phyloP scores from a whole-genome alignment of 2,888 invertebrate species.

The Acronicta alni region DNA sequence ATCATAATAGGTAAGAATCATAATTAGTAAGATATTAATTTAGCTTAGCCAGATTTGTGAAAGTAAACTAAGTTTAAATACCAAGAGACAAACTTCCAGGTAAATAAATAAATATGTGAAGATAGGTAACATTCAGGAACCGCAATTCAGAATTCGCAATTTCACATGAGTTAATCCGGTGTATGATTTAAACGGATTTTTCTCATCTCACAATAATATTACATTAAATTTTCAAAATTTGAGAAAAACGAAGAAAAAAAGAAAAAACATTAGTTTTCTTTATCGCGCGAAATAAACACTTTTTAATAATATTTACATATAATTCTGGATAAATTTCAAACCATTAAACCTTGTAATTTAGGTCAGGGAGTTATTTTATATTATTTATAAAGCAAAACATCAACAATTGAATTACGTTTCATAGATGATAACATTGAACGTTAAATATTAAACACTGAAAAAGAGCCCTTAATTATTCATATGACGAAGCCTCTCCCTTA shows the following conservation, averaged over 20 bases:
- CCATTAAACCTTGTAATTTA: neutral
- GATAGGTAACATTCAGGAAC: constrained; percentile 24
- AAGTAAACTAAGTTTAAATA: neutral
- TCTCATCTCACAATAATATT: neutral
- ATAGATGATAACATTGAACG: neutral
- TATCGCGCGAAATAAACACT: neutral
- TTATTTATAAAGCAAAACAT: neutral
- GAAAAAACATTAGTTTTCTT: neutral
- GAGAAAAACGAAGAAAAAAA: too few species aligned
- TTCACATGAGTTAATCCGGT: neutral
- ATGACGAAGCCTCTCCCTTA: neutral
- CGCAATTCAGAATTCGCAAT: constrained; percentile 9
- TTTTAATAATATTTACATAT: neutral
- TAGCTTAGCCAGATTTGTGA: neutral
- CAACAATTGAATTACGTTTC: neutral
- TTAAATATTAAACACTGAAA: neutral
- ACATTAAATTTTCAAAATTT: too few species aligned
- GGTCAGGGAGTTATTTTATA: neutral
- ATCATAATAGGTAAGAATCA: too few species aligned
- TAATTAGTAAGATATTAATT: too few species aligned
- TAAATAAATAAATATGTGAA: constrained; percentile 2
- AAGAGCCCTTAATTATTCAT: neutral
- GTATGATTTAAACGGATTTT: neutral
- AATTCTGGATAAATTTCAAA: neutral
- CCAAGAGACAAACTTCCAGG: constrained; percentile 1